Evolutionary conservation across 2,888 invertebrate species (phyloP).

Genomic region (Pachycephus smyrnensis): DNA sequence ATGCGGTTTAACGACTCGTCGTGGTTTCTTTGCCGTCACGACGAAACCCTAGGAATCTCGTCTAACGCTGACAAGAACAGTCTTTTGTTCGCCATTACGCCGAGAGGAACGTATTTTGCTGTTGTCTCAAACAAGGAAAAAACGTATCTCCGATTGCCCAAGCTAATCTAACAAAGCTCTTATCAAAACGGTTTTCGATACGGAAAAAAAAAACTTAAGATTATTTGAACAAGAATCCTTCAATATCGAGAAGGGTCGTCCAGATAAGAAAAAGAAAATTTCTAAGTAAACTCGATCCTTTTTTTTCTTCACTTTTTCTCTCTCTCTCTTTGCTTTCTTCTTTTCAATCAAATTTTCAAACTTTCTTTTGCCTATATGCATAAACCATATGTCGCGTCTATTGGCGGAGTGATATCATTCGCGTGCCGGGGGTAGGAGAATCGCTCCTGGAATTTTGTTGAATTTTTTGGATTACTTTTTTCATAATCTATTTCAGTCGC

Average conservation of each 20-base stretch:
- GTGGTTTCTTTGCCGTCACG: neutral
- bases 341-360: neutral
- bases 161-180: neutral
- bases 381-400: neutral
- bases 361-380: neutral
- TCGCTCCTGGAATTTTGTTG: slow-evolving; percentile 12
- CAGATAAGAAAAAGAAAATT: neutral
- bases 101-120: neutral
- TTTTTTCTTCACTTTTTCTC: neutral
- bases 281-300: slow-evolving; percentile 1
- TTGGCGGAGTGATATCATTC: neutral
- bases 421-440: slow-evolving; percentile 1
- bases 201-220: neutral
- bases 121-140: neutral
- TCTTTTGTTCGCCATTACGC: neutral
- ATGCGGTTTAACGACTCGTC: neutral
- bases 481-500: slow-evolving; percentile 21
- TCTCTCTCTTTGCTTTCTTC: neutral
- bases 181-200: slow-evolving; percentile 13
- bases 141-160: neutral
- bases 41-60: neutral
- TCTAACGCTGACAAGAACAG: neutral
- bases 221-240: neutral
- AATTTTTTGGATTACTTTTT: slow-evolving; percentile 14
- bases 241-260: neutral